Percentiles rank a stretch among this genome's conserved stretches.
Conservation (phyloP, 2,888 invertebrate genomes). For the Entomobrya multifasciata region DNA sequence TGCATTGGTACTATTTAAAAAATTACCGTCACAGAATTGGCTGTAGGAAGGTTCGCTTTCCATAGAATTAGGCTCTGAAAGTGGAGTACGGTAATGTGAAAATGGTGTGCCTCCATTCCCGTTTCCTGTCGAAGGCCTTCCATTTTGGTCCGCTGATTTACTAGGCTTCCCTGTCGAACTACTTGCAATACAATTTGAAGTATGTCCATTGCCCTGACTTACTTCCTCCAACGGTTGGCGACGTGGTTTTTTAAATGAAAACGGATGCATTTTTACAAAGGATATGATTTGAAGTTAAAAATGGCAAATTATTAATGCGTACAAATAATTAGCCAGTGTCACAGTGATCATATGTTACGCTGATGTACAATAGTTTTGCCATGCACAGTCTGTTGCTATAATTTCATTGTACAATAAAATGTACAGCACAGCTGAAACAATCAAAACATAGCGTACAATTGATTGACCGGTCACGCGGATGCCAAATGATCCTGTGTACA, state of each 20-base stretch:
- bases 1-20: not conserved
- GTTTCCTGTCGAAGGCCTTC: not conserved
- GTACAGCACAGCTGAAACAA: too few species aligned
- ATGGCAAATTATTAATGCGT: not conserved
- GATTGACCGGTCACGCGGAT: too few species aligned
- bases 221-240: too few species aligned
- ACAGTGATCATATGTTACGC: not conserved
- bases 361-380: not conserved
- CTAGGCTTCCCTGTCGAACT: not conserved
- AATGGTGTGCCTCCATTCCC: not conserved
- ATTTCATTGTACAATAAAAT: too few species aligned
- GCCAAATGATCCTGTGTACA: too few species aligned
- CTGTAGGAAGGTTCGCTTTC: not conserved
- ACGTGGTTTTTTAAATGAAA: not conserved
- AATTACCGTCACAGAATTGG: not conserved
- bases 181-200: too few species aligned
- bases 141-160: not conserved
- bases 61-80: not conserved
- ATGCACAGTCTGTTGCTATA: not conserved
- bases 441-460: not conserved
- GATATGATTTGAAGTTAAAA: not conserved
- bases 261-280: not conserved
- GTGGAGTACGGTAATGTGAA: too few species aligned
- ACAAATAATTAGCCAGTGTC: not conserved
- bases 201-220: too few species aligned